These are phyloP conservation scores for Lysiphlebus fabarum DNA, from an alignment of 1,140 invertebrate genomes.

Conservation along the genomic window DNA sequence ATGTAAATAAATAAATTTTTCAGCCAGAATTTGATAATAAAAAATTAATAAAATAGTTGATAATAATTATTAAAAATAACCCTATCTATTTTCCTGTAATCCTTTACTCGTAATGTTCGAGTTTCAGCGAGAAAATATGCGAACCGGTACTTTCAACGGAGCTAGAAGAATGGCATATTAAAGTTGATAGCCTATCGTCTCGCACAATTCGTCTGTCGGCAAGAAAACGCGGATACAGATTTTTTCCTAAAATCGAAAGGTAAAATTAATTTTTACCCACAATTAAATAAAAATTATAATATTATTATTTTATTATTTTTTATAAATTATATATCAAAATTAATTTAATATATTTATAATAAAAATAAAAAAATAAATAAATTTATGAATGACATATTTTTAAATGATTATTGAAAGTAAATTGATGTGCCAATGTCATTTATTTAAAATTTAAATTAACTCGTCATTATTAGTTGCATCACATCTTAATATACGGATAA, in stretches of 20 bases:
- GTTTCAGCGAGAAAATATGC: constrained; percentile 52
- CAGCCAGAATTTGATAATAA: neutral
- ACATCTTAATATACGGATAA: constrained; percentile 12
- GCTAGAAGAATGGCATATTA: constrained; percentile 52
- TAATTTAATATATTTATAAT: neutral
- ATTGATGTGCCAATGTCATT: neutral
- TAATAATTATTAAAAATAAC: constrained; percentile 6
- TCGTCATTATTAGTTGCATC: constrained; percentile 9
- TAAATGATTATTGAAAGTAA: neutral
- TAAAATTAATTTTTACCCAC: constrained; percentile 24
- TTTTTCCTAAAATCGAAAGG: constrained; percentile 53
- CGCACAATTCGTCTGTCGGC: constrained; percentile 52
- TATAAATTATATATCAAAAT: neutral
- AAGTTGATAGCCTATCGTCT: constrained; percentile 50
- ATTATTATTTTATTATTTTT: neutral
- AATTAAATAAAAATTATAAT: too few relatives aligned
- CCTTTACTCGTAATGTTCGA: constrained; percentile 37
- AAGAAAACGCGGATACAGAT: constrained; percentile 52
- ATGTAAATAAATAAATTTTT: neutral
- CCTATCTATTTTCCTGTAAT: constrained; percentile 13
- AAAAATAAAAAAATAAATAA: too few relatives aligned
- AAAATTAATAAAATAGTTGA: neutral
- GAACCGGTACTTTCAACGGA: constrained; percentile 52
- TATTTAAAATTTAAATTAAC: constrained; percentile 2
- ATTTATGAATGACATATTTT: too few relatives aligned